Evolutionary conservation across 2,888 invertebrate species (phyloP).

Genomic region (Ischnus inquisitorius): DNA sequence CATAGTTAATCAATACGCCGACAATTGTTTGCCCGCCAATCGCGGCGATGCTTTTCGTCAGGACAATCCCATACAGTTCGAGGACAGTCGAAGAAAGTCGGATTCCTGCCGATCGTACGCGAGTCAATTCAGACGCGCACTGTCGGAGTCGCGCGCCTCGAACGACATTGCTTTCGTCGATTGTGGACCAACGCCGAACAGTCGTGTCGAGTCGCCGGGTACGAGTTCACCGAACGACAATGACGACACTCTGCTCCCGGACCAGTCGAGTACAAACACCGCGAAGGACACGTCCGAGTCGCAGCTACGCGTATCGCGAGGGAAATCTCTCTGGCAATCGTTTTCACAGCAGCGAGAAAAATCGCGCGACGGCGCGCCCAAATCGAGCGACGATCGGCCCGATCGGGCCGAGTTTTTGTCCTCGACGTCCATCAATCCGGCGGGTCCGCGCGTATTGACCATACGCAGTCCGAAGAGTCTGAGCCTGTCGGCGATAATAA

Average conservation of each 20-base stretch:
- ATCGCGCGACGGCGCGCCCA: not conserved
- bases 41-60: slow-evolving; percentile 14
- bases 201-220: slow-evolving; percentile 11
- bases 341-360: slow-evolving; percentile 51
- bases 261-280: slow-evolving; percentile 6
- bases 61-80: slow-evolving; percentile 34
- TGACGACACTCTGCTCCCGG: not conserved
- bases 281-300: not conserved
- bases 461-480: slow-evolving; percentile 75
- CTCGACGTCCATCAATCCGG: slow-evolving; percentile 40
- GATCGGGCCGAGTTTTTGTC: slow-evolving; percentile 36
- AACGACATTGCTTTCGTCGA: slow-evolving; percentile 80
- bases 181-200: slow-evolving; percentile 75
- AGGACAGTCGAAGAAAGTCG: slow-evolving; percentile 18
- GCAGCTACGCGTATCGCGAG: not conserved
- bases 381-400: slow-evolving; percentile 32
- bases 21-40: slow-evolving; percentile 52
- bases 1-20: slow-evolving; percentile 70
- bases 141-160: slow-evolving; percentile 35
- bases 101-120: not conserved
- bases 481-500: slow-evolving; percentile 76
- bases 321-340: slow-evolving; percentile 45
- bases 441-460: slow-evolving; percentile 74
- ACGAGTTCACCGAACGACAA: not conserved
- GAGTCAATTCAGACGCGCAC: not conserved